Percentiles rank a stretch among this genome's conserved stretches.
These are phyloP conservation scores for Fregata magnificens DNA, from an alignment of 2,113 vertebrate species.

Conservation along the genomic window DNA sequence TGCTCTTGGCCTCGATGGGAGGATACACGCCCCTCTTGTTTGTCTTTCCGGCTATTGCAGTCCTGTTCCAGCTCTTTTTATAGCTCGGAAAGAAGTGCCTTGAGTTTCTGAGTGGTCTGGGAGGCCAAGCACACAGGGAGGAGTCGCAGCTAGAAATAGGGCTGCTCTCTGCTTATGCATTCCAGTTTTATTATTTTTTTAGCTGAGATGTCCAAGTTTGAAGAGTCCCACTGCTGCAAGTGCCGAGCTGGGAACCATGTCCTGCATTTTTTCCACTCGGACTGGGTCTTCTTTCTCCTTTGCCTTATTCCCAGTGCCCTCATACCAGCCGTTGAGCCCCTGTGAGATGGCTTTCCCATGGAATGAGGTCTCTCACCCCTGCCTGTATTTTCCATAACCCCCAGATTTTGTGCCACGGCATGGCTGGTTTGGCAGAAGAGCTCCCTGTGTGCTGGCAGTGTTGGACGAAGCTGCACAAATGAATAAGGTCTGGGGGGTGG, in stretches of 20 bases:
- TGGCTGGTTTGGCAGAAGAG: not conserved
- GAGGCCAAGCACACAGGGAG: constrained; percentile 37
- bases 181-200: constrained; percentile 3
- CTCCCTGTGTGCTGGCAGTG: not conserved
- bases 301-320: not conserved
- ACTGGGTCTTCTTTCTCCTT: not conserved
- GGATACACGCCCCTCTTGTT: not conserved
- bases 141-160: constrained; percentile 27
- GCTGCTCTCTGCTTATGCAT: not conserved
- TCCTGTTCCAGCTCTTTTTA: constrained; percentile 39
- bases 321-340: not conserved
- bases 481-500: not conserved
- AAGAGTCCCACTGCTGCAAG: not conserved
- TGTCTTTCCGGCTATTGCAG: not conserved
- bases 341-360: not conserved
- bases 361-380: not conserved
- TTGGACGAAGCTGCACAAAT: not conserved
- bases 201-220: constrained; percentile 11
- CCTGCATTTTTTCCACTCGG: not conserved
- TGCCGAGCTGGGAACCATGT: not conserved
- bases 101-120: not conserved
- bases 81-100: not conserved
- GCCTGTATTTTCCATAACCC: not conserved
- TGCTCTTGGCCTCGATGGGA: not conserved
- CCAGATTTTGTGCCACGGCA: not conserved